Base-by-base conservation (phyloP, 1,140 invertebrate genomes). In the Aphaenogaster floridana region DNA sequence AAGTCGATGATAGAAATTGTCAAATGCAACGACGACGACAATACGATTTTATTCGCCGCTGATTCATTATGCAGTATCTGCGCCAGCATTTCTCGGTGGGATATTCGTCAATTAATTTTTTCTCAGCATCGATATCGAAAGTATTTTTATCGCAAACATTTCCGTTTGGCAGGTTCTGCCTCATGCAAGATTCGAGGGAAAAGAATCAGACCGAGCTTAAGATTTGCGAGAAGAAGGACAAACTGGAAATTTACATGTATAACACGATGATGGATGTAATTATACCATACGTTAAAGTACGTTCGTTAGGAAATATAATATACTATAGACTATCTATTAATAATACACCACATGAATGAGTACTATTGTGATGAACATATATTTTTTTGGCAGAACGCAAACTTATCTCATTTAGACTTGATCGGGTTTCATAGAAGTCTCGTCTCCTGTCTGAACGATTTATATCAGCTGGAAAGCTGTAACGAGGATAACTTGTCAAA, bases 401-500 rank as follows among this genome's bases (percentile, higher is more conserved):
- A 76, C 21, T 74, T 77, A 48, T 88, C 78, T 52, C 71, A 36
- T 45, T n/a, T 76, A 50, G 72, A 90, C 28, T 48, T 50, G 66
- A 57, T 63, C 13, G 69, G 52, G 52, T 90, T 88, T 76, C 59
- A 83, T 11, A 52, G 3, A 39, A 89, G 63, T 45, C 52, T 92
- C 9, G 76, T 92, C 28, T 84, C 36, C 17, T 89, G 81, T 66
- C 28, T 92, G 50, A 89, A 86, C 28, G 79, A 87, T 42, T 36
- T 92, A 50, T 92, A 92, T 57, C 63, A 83, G 45, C 9, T 87
- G 36, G 54, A 63, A 59, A 79, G 84, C 13, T 91, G 77, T 54
- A 57, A 61, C 50, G 71, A n/a, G 11, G 81, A 86, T 42, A 48
- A 92, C 52, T 81, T 92, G 78, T 92, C 91, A 11, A 92, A 92